A percentile compares a stretch with the other conserved stretches of the same genome.
phyloP scores from a whole-genome alignment of 2,113 vertebrate species.

The Polypterus senegalus region DNA sequence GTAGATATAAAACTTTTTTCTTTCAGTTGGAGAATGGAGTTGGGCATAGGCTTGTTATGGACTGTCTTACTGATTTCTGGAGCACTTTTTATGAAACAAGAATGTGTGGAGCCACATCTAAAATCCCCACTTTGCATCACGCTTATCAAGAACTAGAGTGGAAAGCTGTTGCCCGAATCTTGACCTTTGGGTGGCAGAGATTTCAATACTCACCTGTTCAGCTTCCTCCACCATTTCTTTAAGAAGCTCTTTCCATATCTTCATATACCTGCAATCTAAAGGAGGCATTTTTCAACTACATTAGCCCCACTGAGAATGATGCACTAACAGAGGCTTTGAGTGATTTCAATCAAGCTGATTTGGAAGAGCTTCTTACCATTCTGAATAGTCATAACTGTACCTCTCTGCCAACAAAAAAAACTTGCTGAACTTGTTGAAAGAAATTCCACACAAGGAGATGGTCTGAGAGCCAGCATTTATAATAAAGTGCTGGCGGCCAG shows the following conservation, averaged over 20 bases:
- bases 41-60: too few species aligned
- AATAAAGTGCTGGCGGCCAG: conserved; percentile 16
- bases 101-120: too few species aligned
- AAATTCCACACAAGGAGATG: conserved; percentile 15
- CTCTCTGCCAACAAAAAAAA: conserved; percentile 9
- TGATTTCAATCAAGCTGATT: conserved; percentile 11
- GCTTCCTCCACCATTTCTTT: too few species aligned
- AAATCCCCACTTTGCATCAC: conserved; percentile 8
- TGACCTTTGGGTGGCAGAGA: too few species aligned
- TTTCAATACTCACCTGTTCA: too few species aligned
- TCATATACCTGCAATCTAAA: conserved; percentile 1
- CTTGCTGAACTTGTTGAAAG: conserved; percentile 5
- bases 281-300: conserved; percentile 16
- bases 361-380: conserved; percentile 11
- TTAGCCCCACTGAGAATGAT: conserved; percentile 16
- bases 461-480: conserved; percentile 12
- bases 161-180: too few species aligned
- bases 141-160: conserved; percentile 13
- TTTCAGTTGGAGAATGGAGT: too few species aligned
- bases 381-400: conserved; percentile 13
- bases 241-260: background rate
- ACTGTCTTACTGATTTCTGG: too few species aligned
- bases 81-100: too few species aligned
- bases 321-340: conserved; percentile 13
- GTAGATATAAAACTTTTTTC: too few species aligned